phyloP scores from a whole-genome alignment of 1,140 invertebrate species.

The Nymphalis io region DNA sequence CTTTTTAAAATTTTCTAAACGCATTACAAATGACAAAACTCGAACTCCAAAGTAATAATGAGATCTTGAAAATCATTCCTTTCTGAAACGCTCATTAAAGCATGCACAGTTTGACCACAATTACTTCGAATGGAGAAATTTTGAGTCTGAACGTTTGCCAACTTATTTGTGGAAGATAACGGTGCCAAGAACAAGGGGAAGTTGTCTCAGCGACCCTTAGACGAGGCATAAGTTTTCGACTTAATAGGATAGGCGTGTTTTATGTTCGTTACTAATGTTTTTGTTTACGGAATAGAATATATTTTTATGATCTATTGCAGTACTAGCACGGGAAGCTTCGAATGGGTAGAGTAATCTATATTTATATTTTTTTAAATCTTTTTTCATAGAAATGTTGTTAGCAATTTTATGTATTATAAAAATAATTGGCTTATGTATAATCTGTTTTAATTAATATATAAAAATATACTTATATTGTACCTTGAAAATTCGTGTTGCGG shows the following conservation, averaged over 20 bases:
- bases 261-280: neutral
- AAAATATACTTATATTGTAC: too few species aligned
- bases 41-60: too few species aligned
- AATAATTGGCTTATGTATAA: too few species aligned
- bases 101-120: slow-evolving; percentile 1
- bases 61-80: neutral
- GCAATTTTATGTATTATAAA: too few species aligned
- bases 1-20: too few species aligned
- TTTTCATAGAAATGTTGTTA: too few species aligned
- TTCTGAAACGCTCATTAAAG: slow-evolving; percentile 12
- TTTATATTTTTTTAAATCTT: too few species aligned
- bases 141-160: slow-evolving; percentile 15
- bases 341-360: too few species aligned
- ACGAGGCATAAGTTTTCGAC: slow-evolving; percentile 7
- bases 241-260: slow-evolving; percentile 1
- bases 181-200: slow-evolving; percentile 26
- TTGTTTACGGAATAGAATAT: neutral
- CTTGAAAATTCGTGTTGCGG: too few species aligned
- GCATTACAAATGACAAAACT: too few species aligned
- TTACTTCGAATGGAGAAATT: neutral
- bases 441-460: too few species aligned
- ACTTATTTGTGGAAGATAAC: slow-evolving; percentile 19
- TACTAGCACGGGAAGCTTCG: too few species aligned
- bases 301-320: neutral
- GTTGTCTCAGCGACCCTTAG: slow-evolving; percentile 5